A percentile compares a stretch with the other conserved stretches of the same genome.
phyloP scores from a whole-genome alignment of 2,888 invertebrate species.

The Meta bourneti region DNA sequence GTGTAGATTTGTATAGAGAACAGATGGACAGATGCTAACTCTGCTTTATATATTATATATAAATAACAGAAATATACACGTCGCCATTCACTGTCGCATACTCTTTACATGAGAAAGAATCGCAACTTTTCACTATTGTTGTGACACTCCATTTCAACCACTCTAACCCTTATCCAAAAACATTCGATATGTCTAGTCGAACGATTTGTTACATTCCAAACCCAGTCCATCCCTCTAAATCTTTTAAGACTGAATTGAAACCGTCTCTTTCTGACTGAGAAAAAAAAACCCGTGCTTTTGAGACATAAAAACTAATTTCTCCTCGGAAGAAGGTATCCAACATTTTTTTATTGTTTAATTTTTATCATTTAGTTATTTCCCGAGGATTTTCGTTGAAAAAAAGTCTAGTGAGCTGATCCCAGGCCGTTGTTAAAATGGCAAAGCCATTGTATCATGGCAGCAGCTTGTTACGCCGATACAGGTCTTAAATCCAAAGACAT shows the following conservation, averaged over 20 bases:
- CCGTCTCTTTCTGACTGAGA: background rate
- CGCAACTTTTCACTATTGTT: too few species aligned
- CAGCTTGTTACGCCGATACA: conserved; percentile 51
- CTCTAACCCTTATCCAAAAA: background rate
- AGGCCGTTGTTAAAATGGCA: conserved; percentile 41
- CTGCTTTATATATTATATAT: too few species aligned
- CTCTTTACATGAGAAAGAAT: too few species aligned
- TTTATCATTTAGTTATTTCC: conserved; percentile 9
- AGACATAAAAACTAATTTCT: conserved; percentile 39
- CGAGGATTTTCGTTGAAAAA: background rate
- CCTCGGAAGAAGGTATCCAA: background rate
- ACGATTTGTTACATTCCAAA: background rate
- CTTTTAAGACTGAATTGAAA: background rate
- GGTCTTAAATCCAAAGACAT: background rate
- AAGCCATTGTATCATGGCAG: conserved; percentile 12
- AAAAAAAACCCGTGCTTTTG: background rate
- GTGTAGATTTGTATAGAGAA: too few species aligned
- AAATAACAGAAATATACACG: too few species aligned
- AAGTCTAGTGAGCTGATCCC: background rate
- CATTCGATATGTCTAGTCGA: background rate
- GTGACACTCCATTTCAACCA: background rate
- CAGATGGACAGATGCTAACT: too few species aligned
- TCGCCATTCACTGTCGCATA: too few species aligned
- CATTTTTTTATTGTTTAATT: conserved; percentile 4
- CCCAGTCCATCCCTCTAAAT: background rate